Conservation (phyloP, 2,113 vertebrate genomes). For the Condylura cristata region DNA sequence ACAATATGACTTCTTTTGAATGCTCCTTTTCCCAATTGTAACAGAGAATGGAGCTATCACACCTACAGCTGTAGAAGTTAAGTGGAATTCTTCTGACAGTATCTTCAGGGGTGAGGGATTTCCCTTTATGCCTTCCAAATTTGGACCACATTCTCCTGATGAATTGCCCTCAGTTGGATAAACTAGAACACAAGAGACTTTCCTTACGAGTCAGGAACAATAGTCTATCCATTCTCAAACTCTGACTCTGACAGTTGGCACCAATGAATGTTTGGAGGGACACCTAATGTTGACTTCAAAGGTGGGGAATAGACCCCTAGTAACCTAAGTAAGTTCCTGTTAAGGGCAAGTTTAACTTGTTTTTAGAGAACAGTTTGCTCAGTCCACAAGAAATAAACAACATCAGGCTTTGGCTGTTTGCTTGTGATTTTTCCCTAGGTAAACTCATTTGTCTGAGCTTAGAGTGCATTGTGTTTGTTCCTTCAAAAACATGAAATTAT, state of each 20-base stretch:
- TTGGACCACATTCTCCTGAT: not conserved
- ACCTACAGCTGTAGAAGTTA: not conserved
- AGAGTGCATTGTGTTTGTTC: constrained; percentile 44
- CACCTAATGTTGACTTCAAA: not conserved
- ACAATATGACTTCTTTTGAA: not conserved
- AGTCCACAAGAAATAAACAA: constrained; percentile 61
- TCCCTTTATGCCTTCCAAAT: not conserved
- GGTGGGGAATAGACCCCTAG: not conserved
- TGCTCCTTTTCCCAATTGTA: not conserved
- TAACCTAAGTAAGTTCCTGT: constrained; percentile 24
- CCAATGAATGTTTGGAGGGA: not conserved
- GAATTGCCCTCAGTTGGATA: not conserved
- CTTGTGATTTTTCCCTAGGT: constrained; percentile 66
- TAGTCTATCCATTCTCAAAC: not conserved
- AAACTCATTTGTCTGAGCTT: constrained; percentile 70
- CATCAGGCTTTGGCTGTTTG: constrained; percentile 52
- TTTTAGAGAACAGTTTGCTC: constrained; percentile 59
- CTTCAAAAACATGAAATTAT: constrained; percentile 61
- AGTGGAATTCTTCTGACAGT: not conserved
- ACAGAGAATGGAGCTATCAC: not conserved
- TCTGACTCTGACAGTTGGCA: not conserved
- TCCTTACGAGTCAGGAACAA: not conserved
- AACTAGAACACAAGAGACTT: not conserved
- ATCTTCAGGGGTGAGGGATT: not conserved
- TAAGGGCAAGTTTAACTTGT: constrained; percentile 61